Base-by-base conservation (phyloP, 2,888 invertebrate genomes). In the Coenonympha arcania region DNA sequence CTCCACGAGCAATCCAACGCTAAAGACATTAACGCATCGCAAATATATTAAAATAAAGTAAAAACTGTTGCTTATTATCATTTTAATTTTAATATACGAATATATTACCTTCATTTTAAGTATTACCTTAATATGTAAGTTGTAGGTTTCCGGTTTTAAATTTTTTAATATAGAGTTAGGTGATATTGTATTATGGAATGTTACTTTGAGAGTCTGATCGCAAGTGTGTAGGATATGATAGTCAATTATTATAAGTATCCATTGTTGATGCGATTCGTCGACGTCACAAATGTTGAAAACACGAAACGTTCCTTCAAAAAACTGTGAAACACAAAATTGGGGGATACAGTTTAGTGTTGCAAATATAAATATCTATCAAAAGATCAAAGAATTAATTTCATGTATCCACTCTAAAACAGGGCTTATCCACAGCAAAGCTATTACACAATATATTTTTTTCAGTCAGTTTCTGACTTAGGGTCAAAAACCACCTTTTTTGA, bases 231-330 rank as follows among this genome's bases (percentile, higher is more conserved):
- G 31, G 71, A 67, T 66, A 68, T 74, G 73, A 76, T 80, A 78
- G 84, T 85, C 84, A 85, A 85, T 85, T 85, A 85, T 76, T 75
- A 73, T 76, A 71, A 74, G 15, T 76, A 74, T 54, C 59, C 58
- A 61, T 62, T 58, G 62, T 60, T 24, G 52, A 60, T 53, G 26
- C 50, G 64, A 60, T 37, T 46, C 64, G 68, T 58, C 65, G 65
- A 56, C 63, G 71, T 63, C 74, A 66, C 68, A 62, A 61, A 16
- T 33, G 15, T 24, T 6, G 2, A 28, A 11, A 43, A 22, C n/a
- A n/a, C n/a, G n/a, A n/a, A n/a, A n/a, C n/a, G n/a, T n/a, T n/a
- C n/a, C n/a, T n/a, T n/a, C n/a, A n/a, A n/a, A n/a, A n/a, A n/a
- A n/a, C n/a, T n/a, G n/a, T n/a, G n/a, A n/a, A n/a, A n/a, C n/a